A percentile compares a stretch with the other conserved stretches of the same genome.
These are phyloP conservation scores for Benthosema pterotum DNA, from an alignment of 2,797 vertebrate genomes.

Conservation along the genomic window DNA sequence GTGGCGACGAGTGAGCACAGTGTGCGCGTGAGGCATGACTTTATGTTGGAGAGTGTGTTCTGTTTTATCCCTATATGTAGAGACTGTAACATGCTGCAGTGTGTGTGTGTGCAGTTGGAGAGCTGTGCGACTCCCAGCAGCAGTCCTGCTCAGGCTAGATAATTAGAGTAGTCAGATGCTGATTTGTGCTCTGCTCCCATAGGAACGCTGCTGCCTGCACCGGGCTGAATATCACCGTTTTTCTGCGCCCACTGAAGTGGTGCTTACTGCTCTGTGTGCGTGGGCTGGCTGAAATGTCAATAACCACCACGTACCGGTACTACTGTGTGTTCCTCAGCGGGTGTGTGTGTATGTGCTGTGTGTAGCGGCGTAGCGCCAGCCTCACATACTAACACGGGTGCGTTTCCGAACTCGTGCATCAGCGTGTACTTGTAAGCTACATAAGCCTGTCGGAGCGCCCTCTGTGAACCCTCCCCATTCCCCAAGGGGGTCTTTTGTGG, in stretches of 20 bases:
- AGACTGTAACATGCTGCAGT: constrained; percentile 57
- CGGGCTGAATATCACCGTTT: constrained; percentile 64
- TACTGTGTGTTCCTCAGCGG: constrained; percentile 10
- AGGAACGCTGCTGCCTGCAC: constrained; percentile 54
- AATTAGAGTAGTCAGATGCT: constrained; percentile 71
- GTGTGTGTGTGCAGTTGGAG: constrained; percentile 36
- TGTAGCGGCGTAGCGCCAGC: too few species aligned
- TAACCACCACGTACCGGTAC: constrained; percentile 18
- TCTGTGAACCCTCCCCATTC: constrained; percentile 11
- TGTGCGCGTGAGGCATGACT: constrained; percentile 25
- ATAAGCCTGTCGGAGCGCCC: constrained; percentile 1
- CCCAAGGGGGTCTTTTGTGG: constrained; percentile 23
- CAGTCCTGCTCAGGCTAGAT: constrained; percentile 47
- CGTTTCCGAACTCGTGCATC: constrained; percentile 2
- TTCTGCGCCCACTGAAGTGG: constrained; percentile 52
- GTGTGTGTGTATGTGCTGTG: background rate
- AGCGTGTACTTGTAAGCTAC: constrained; percentile 21
- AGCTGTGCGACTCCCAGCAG: constrained; percentile 58
- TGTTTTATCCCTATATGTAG: constrained; percentile 27
- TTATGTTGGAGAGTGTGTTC: constrained; percentile 11
- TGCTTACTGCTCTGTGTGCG: constrained; percentile 69
- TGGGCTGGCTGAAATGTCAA: constrained; percentile 55
- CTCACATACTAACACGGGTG: background rate
- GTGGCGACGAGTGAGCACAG: constrained; percentile 25
- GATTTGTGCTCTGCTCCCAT: constrained; percentile 62